phyloP scores from a whole-genome alignment of 2,113 vertebrate genomes.

The Corydoras maculifer region DNA sequence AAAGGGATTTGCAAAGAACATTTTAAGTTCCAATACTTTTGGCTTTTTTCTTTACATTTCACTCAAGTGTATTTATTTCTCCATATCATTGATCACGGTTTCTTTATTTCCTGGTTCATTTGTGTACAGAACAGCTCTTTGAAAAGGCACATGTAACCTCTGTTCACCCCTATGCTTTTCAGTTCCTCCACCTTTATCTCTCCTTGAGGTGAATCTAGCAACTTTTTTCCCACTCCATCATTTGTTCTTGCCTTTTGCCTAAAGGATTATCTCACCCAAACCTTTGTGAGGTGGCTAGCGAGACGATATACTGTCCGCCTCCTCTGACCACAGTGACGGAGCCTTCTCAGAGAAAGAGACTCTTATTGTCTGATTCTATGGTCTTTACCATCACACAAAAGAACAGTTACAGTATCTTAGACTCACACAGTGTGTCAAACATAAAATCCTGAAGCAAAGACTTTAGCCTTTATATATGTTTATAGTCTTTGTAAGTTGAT shows the following conservation, averaged over 20 bases:
- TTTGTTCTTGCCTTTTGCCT: constrained; percentile 30
- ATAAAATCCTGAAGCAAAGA: background rate
- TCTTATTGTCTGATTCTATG: constrained; percentile 25
- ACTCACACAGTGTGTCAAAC: background rate
- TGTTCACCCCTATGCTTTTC: constrained; percentile 47
- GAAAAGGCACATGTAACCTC: constrained; percentile 29
- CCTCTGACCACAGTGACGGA: constrained; percentile 22
- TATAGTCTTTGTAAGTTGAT: too few relatives aligned
- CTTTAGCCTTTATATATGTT: too few relatives aligned
- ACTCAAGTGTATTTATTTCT: constrained; percentile 6
- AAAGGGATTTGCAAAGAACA: too few relatives aligned
- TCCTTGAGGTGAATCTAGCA: constrained; percentile 47
- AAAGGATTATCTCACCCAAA: constrained; percentile 33
- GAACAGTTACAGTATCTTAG: constrained; percentile 10
- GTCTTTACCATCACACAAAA: constrained; percentile 16
- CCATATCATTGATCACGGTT: constrained; percentile 16
- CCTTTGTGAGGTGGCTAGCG: constrained; percentile 21
- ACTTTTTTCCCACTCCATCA: constrained; percentile 47
- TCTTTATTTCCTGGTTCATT: constrained; percentile 46
- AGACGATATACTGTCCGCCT: constrained; percentile 30
- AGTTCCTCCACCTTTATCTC: constrained; percentile 51
- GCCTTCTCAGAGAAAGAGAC: constrained; percentile 17
- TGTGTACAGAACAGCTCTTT: constrained; percentile 44
- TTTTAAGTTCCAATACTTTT: background rate
- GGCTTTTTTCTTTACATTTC: background rate